Evolutionary conservation across 1,140 invertebrate species (phyloP).

Genomic region (Orchesella cincta): DNA sequence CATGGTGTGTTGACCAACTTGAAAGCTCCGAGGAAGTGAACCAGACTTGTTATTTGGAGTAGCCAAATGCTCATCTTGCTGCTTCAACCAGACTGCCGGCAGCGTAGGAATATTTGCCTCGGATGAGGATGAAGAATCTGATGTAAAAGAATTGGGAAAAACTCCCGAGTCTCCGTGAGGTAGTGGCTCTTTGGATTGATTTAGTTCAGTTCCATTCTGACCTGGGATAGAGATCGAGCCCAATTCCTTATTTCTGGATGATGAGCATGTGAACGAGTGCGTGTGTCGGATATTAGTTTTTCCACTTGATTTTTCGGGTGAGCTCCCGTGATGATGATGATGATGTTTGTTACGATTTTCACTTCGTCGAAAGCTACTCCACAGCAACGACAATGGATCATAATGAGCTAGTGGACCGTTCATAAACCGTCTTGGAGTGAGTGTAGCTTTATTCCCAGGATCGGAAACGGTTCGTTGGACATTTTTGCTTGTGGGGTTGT

Average conservation of each 20-base stretch:
- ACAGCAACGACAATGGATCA: constrained; percentile 48
- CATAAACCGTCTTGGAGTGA: constrained; percentile 48
- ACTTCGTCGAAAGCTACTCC: constrained; percentile 48
- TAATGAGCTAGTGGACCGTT: constrained; percentile 49
- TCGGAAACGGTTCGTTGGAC: constrained; percentile 50
- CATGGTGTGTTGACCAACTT: constrained; percentile 58
- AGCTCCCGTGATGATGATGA: constrained; percentile 31
- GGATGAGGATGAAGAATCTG: constrained; percentile 49
- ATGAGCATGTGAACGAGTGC: constrained; percentile 50
- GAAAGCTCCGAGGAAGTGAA: constrained; percentile 75
- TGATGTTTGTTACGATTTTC: constrained; percentile 37
- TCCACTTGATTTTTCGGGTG: constrained; percentile 43
- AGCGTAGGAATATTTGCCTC: constrained; percentile 60
- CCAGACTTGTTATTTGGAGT: constrained; percentile 67
- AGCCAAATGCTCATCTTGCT: constrained; percentile 61
- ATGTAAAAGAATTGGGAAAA: constrained; percentile 45
- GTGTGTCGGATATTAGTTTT: constrained; percentile 50
- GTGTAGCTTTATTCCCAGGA: constrained; percentile 48
- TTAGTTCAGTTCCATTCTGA: constrained; percentile 33
- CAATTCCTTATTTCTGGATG: constrained; percentile 33
- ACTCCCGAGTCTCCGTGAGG: constrained; percentile 49
- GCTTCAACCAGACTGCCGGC: constrained; percentile 66
- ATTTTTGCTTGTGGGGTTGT: constrained; percentile 37
- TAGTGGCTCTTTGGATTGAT: constrained; percentile 38
- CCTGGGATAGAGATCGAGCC: constrained; percentile 32